phyloP scores from a whole-genome alignment of 1,140 invertebrate genomes.

The Augochlora pura region DNA sequence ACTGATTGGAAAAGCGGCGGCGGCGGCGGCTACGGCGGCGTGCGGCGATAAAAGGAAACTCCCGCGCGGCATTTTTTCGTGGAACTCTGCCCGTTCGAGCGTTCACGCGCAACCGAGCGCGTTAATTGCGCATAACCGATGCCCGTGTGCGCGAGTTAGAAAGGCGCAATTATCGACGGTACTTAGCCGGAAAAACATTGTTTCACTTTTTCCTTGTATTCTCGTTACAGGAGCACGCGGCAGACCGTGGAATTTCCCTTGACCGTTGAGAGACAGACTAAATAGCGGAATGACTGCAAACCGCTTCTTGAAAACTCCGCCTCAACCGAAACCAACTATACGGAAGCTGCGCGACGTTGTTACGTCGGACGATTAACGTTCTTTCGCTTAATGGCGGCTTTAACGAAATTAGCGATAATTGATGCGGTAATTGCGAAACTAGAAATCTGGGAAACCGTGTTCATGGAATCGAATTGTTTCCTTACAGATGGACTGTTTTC shows the following conservation, averaged over 20 bases:
- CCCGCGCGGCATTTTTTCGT: neutral
- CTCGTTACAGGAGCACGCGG: neutral
- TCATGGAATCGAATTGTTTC: neutral
- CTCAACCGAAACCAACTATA: neutral
- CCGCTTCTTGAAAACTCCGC: neutral
- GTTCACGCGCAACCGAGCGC: neutral
- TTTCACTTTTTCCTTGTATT: neutral
- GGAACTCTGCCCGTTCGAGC: neutral
- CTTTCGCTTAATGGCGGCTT: neutral
- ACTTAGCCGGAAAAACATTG: slow-evolving; percentile 12
- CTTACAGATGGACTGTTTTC: neutral
- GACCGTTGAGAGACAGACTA: neutral
- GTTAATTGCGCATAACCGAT: slow-evolving; percentile 7
- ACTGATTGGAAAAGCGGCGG: slow-evolving; percentile 13
- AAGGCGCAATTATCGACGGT: neutral
- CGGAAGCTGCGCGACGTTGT: neutral
- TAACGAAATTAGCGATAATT: neutral
- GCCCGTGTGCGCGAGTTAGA: neutral
- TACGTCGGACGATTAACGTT: neutral
- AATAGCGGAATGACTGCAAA: neutral
- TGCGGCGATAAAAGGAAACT: neutral
- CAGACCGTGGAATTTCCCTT: neutral
- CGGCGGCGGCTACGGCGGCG: no score
- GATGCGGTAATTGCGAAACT: neutral
- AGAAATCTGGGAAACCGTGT: neutral